Evolutionary conservation across 2,113 vertebrate genomes (phyloP).

Genomic region (Embiotoca jacksoni): DNA sequence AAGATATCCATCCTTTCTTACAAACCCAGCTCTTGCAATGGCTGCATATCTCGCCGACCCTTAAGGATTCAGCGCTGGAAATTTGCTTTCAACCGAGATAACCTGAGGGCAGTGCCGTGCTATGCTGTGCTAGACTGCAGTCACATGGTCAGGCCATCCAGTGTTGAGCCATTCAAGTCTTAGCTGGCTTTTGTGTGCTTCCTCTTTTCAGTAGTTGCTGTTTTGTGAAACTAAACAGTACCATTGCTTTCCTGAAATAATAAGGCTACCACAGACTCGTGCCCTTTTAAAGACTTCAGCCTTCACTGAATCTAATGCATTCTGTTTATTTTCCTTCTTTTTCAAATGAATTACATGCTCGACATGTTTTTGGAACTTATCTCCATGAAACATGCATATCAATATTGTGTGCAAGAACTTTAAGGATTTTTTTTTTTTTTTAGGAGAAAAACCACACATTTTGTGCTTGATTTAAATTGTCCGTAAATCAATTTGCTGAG

Average conservation of each 20-base stretch:
- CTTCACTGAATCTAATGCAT: neutral
- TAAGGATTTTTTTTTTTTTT: slow-evolving; percentile 8
- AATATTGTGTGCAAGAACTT: too few relatives aligned
- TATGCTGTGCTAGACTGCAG: slow-evolving; percentile 58
- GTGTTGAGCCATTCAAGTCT: slow-evolving; percentile 58
- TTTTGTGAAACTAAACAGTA: slow-evolving; percentile 72
- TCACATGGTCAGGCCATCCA: slow-evolving; percentile 67
- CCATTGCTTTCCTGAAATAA: slow-evolving; percentile 61
- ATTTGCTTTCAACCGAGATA: slow-evolving; percentile 47
- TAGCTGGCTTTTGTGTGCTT: slow-evolving; percentile 60
- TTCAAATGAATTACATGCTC: slow-evolving; percentile 17
- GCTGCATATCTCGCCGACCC: slow-evolving; percentile 24
- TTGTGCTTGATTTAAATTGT: slow-evolving; percentile 38
- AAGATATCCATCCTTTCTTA: slow-evolving; percentile 5
- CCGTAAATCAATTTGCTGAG: slow-evolving; percentile 41
- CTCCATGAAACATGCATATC: neutral
- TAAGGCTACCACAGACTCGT: slow-evolving; percentile 42
- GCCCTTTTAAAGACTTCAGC: slow-evolving; percentile 64
- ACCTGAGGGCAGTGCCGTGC: slow-evolving; percentile 70
- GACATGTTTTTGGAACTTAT: neutral
- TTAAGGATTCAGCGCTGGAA: slow-evolving; percentile 19
- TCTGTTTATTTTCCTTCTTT: slow-evolving; percentile 5
- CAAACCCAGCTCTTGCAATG: slow-evolving; percentile 6
- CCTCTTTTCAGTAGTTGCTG: slow-evolving; percentile 59
- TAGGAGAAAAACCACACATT: slow-evolving; percentile 17